Evolutionary conservation across 2,797 vertebrate genomes (phyloP), one percentile per base, ranked within the genome.

Genomic region (Varecia variegata): DNA sequence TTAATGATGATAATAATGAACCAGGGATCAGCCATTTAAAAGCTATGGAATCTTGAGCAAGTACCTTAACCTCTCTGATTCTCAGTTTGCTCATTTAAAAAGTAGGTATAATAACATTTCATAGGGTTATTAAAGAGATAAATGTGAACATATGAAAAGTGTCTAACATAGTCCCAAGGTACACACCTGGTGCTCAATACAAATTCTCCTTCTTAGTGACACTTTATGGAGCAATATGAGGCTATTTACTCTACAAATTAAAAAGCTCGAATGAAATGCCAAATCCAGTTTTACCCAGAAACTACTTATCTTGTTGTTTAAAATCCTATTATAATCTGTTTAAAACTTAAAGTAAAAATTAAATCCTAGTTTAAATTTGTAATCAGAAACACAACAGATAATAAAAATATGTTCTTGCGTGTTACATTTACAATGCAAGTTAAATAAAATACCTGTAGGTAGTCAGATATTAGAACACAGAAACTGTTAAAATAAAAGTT

Each of bases 311-410:
- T 87, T 21, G n/a, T 38, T 62, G 32, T 87, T 96, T 82, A 96
- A 96, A 96, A 68, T 3, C 9, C 30, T 84, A 58, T 88, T 92
- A 74, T 58, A 87, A 87, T 87, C 71, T 79, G 4, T 65, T 96
- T 80, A 92, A 97, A 93, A 91, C 18, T 88, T 92, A 83, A 89
- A 82, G n/a, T 88, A 77, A 92, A 93, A 95, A 88, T 79, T 92
- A 97, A 91, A 89, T 62, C 17, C 38, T 94, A 83, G 7, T n/a
- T 92, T 88, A 90, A 84, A 91, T 77, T 87, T 93, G 25, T 80
- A 93, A 83, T 93, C 90, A 4, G 52, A 97, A 96, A 92, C 17
- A 90, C 40, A 92, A 94, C 27, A 85, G 45, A 88, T 87, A 95
- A 47, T 93, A 95, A 97, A 95, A 93, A 50, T 38, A 73, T 45